Base-by-base conservation (phyloP, 2,797 vertebrate genomes). In the Gila robusta region DNA sequence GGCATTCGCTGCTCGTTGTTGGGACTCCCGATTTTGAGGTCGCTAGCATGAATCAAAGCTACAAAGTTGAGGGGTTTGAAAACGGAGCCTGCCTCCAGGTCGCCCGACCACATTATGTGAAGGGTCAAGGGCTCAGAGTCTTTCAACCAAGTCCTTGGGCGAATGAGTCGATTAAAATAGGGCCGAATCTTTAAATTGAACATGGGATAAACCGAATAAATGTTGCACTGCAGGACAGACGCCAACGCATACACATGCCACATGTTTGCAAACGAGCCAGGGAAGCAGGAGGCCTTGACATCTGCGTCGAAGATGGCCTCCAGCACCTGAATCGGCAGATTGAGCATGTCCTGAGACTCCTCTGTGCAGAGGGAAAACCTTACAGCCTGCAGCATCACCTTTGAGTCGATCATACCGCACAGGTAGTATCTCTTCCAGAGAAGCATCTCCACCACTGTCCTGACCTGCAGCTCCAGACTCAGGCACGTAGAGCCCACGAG, bases 121-220 rank as follows among this genome's bases (percentile, higher is more conserved):
- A 99, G 94, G 0, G 97, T 98, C 62, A 94, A 92, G 0, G 94
- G 94, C 73, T 92, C 91, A 0, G 90, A 89, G 87, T 95, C 94
- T 4, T 94, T 94, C 0, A 91, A 90, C 87, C 92, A 92, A 72
- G 92, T 94, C 81, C 98, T 94, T 1, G 98, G 97, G 0, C 97
- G 96, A 73, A 99, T 98, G 14, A 99, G 88, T 0, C 98, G 94
- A 91, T 99, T 97, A 87, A 99, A 99, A 88, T 99, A 99, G 0
- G 98, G 97, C 0, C 98, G 94, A 79, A 99, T 99, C 93, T 98
- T 98, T 89, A 96, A 93, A 92, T 99, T 99, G 89, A 97, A 97
- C 97, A 98, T 97, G 69, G 98, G 98, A 84, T 99, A 99, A 90
- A 99, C 96, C 32, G 98, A 99, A 91, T 98, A 98, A 91, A 99